These are phyloP conservation scores for Drosophila fuyamai DNA, from an alignment of 1,140 invertebrate genomes.

Conservation along the genomic window DNA sequence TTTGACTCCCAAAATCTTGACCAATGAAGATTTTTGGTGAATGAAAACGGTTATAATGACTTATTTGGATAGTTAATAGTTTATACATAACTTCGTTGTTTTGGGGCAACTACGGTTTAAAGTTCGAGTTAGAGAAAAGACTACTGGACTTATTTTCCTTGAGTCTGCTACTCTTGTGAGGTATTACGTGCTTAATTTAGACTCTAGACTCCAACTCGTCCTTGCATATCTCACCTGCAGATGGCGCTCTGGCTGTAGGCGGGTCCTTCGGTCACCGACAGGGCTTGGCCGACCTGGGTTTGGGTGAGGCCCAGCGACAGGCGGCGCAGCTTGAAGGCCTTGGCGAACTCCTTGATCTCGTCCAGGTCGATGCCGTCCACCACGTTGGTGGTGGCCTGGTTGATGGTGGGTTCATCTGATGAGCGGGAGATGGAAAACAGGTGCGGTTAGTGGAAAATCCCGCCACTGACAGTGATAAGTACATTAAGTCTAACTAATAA, in stretches of 20 bases:
- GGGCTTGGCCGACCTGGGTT: constrained; percentile 97
- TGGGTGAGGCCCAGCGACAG: constrained; percentile 97
- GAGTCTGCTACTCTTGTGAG: background rate
- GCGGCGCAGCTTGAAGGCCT: constrained; percentile 97
- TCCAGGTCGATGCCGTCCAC: constrained; percentile 98
- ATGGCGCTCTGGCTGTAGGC: constrained; percentile 99
- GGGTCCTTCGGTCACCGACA: constrained; percentile 97
- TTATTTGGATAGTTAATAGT: too few relatives aligned
- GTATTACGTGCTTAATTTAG: background rate
- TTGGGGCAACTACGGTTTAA: too few relatives aligned
- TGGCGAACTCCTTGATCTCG: constrained; percentile 99
- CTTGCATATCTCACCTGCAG: constrained; percentile 92
- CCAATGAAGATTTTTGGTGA: too few relatives aligned
- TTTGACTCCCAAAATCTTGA: too few relatives aligned
- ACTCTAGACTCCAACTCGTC: constrained; percentile 6
- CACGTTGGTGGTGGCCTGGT: constrained; percentile 96
- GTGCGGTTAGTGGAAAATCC: constrained; percentile 21
- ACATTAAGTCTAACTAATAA: constrained; percentile 30
- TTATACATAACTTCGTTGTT: too few relatives aligned
- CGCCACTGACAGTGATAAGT: background rate
- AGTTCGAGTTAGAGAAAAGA: background rate
- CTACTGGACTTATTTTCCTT: background rate
- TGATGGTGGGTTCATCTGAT: constrained; percentile 95
- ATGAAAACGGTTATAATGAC: too few relatives aligned
- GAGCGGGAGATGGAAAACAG: background rate